Evolutionary conservation across 2,797 vertebrate genomes (phyloP), one percentile per base, ranked within the genome.

Genomic region (Hylomyscus alleni): DNA sequence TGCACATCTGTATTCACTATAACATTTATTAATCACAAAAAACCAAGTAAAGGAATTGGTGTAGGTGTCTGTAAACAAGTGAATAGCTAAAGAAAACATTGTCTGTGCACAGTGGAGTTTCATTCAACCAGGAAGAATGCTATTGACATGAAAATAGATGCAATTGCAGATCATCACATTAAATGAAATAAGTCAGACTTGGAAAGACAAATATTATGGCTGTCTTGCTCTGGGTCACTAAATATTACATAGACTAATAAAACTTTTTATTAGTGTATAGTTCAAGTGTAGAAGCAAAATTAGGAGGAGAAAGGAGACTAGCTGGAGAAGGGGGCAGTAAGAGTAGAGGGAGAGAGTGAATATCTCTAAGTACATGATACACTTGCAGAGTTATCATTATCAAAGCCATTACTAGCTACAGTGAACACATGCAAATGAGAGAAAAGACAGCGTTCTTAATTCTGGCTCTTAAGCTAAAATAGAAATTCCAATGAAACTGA

Each of bases 381-480:
- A 34, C 56, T 76, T 76, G 17, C 2, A 13, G 0, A 4, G 9
- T 19, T 78, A 77, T 65, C 58, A 5, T 34, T 47, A 47, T 62
- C 56, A n/a, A n/a, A 22, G 56, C 31, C 31, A 26, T 65, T 62
- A 26, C 11, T 52, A n/a, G 44, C 56, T 29, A 47, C 40, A 89
- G 11, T 24, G 40, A 62, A 26, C 47, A 77, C 34, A 50, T 44
- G 52, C 26, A 88, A 75, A 44, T 77, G 58, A 15, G 54, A 89
- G 15, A 76, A 58, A 75, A 75, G 50, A 40, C 37, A 96, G 97
- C 97, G 93, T 97, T 73, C 65, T 80, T 96, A 90, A 60, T 95
- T 97, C 92, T 97, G 1, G 96, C 81, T 95, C 89, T 96, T 94
- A 87, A 95, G 17, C 92, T 97, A 94, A 98, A 97, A 83, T 47